A percentile compares a stretch with the other conserved stretches of the same genome.
phyloP scores from a whole-genome alignment of 2,888 invertebrate species.

The Trachelus troglodyta region DNA sequence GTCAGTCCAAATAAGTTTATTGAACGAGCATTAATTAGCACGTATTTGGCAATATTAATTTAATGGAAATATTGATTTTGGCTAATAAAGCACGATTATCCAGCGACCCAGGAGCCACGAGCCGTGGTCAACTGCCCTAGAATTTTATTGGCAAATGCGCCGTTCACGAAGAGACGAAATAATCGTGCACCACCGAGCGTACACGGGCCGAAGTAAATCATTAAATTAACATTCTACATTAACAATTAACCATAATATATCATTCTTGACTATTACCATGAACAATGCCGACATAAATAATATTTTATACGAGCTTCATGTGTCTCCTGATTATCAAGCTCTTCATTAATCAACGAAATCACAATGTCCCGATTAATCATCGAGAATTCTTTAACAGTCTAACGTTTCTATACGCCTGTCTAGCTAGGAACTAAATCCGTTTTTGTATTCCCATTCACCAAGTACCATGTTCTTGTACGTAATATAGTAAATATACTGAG shows the following conservation, averaged over 20 bases:
- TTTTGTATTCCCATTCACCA: conserved; percentile 36
- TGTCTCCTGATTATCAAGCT: conserved; percentile 4
- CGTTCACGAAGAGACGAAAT: neutral
- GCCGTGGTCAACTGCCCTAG: neutral
- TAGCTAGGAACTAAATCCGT: conserved; percentile 39
- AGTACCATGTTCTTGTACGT: conserved; percentile 8
- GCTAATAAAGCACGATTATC: neutral
- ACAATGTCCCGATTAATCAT: neutral
- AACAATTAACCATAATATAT: neutral
- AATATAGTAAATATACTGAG: neutral
- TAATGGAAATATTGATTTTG: neutral
- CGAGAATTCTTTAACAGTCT: conserved; percentile 22
- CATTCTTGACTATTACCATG: neutral
- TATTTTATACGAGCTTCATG: conserved; percentile 22
- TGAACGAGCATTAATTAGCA: neutral
- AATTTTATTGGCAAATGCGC: neutral
- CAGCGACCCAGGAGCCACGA: neutral
- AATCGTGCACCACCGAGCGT: neutral
- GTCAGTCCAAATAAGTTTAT: neutral
- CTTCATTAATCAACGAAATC: neutral
- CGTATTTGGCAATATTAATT: neutral
- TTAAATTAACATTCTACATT: conserved; percentile 25
- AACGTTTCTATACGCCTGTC: conserved; percentile 46
- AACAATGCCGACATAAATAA: conserved; percentile 24
- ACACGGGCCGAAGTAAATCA: conserved; percentile 6